Evolutionary conservation across 2,113 vertebrate species (phyloP).

Genomic region (Colossoma macropomum): DNA sequence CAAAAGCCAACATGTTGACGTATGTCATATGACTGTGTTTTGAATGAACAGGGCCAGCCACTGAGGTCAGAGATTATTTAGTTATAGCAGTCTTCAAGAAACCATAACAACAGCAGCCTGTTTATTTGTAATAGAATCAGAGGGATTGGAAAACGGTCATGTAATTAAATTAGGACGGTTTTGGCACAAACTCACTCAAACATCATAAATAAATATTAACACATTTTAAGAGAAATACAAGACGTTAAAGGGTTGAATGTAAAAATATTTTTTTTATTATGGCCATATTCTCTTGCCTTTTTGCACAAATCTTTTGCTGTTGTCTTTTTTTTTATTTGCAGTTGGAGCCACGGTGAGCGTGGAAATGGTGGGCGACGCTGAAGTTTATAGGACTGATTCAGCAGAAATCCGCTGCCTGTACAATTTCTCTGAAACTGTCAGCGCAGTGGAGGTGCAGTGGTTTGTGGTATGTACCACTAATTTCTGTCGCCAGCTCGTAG

Average conservation of each 20-base stretch:
- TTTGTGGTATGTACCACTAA: slow-evolving; percentile 85
- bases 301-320: background rate
- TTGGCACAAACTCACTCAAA: background rate
- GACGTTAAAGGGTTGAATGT: background rate
- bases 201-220: too few relatives aligned
- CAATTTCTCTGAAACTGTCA: slow-evolving; percentile 65
- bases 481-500: background rate
- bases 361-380: slow-evolving; percentile 68
- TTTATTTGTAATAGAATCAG: too few relatives aligned
- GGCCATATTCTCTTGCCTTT: too few relatives aligned
- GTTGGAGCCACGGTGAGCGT: slow-evolving; percentile 75
- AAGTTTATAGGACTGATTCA: slow-evolving; percentile 74
- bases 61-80: too few relatives aligned
- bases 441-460: slow-evolving; percentile 82
- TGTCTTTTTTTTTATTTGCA: slow-evolving; percentile 54
- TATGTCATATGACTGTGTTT: too few relatives aligned
- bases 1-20: too few relatives aligned
- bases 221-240: too few relatives aligned
- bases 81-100: too few relatives aligned
- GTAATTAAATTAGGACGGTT: background rate
- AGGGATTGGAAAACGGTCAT: too few relatives aligned
- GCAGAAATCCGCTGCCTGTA: slow-evolving; percentile 82
- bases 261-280: background rate
- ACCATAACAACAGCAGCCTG: too few relatives aligned
- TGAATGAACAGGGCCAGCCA: too few relatives aligned